These are phyloP conservation scores for Centropus unirufus DNA, from an alignment of 2,113 vertebrate species.

Conservation along the genomic window DNA sequence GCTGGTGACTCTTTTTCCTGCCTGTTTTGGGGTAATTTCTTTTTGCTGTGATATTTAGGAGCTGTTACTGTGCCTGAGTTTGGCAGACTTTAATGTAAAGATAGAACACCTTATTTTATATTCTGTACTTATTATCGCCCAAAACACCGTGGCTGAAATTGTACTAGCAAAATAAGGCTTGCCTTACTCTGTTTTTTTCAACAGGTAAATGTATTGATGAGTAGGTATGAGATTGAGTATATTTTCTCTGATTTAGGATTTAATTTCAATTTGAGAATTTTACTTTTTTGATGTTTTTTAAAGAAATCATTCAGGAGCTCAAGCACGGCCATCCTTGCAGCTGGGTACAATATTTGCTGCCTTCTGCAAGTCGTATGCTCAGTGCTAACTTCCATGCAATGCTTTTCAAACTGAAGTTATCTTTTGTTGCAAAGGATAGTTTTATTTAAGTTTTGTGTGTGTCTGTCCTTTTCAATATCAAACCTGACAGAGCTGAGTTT, in stretches of 20 bases:
- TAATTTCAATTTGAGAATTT: background rate
- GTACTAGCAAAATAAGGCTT: background rate
- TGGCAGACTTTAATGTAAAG: background rate
- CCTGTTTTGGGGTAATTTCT: background rate
- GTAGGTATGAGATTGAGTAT: background rate
- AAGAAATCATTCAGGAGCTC: background rate
- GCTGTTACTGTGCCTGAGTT: background rate
- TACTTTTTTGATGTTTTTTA: background rate
- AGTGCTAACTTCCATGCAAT: background rate
- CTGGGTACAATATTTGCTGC: background rate
- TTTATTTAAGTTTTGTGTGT: background rate
- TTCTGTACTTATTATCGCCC: background rate
- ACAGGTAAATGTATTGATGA: background rate
- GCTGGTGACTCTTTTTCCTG: background rate
- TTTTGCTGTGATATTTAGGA: background rate
- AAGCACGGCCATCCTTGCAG: fast-evolving
- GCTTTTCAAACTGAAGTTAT: background rate
- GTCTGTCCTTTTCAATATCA: background rate
- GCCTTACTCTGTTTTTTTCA: background rate
- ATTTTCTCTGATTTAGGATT: background rate
- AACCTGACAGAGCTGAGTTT: background rate
- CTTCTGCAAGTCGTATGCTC: background rate
- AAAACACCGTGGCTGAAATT: background rate
- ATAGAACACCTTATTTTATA: background rate
- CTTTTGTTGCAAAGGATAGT: background rate